A percentile compares a stretch with the other conserved stretches of the same genome.
Evolutionary conservation across 2,113 vertebrate species (phyloP).

Genomic region (Thalassarche chlororhynchos): DNA sequence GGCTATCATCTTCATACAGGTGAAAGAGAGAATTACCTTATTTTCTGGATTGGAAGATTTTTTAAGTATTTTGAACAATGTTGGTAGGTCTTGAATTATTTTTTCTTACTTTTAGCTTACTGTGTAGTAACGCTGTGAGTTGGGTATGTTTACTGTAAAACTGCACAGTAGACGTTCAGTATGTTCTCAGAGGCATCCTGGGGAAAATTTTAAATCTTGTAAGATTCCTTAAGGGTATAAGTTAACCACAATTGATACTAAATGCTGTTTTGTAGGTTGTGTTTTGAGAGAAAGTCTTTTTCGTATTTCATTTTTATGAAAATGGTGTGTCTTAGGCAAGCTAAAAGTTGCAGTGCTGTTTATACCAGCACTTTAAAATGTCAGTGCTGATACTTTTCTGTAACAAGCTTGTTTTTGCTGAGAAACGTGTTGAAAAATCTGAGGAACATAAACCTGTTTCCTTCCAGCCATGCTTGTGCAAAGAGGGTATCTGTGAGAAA

Average conservation of each 20-base stretch:
- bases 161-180: background rate
- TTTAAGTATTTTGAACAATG: background rate
- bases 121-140: background rate
- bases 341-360: background rate
- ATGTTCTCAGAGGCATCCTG: background rate
- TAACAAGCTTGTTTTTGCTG: background rate
- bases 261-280: background rate
- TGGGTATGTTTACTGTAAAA: background rate
- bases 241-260: background rate
- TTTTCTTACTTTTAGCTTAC: background rate
- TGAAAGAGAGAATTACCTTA: background rate
- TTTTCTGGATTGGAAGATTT: background rate
- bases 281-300: background rate
- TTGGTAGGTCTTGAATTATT: background rate
- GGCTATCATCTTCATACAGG: background rate
- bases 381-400: background rate
- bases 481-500: background rate
- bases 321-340: background rate
- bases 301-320: background rate
- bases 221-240: background rate
- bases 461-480: background rate
- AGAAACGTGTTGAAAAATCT: background rate
- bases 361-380: background rate
- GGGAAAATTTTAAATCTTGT: background rate
- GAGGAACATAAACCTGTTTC: background rate